Evolutionary conservation across 2,797 vertebrate genomes (phyloP).

Genomic region (Oophaga sylvatica): DNA sequence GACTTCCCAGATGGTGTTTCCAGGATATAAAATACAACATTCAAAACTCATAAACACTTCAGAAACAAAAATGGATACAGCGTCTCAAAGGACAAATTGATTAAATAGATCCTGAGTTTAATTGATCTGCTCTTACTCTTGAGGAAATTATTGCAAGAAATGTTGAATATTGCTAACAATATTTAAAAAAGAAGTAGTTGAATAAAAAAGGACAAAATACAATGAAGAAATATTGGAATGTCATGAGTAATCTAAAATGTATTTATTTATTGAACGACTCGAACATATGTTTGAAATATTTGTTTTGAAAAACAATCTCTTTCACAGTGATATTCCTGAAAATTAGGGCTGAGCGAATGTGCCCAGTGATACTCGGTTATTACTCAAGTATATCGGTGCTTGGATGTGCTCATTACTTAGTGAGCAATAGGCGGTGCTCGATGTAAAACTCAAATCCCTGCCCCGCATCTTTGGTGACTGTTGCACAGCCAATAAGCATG

Average conservation of each 20-base stretch:
- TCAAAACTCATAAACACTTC: constrained; percentile 24
- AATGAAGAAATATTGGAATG: neutral
- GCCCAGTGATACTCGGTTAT: too few relatives aligned
- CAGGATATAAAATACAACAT: constrained; percentile 29
- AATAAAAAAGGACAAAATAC: neutral
- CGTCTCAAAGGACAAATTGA: neutral
- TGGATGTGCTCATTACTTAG: too few relatives aligned
- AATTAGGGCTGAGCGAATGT: too few relatives aligned
- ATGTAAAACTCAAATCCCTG: too few relatives aligned
- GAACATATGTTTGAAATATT: too few relatives aligned
- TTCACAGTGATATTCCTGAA: too few relatives aligned
- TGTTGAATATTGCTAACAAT: neutral
- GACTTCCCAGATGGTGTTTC: constrained; percentile 48
- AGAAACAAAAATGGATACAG: constrained; percentile 11
- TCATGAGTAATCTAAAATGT: neutral
- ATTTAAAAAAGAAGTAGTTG: neutral
- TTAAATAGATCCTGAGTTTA: neutral
- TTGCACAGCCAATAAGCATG: too few relatives aligned
- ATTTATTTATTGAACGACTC: neutral
- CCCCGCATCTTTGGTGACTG: too few relatives aligned
- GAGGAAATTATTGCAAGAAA: neutral
- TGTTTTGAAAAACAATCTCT: too few relatives aligned
- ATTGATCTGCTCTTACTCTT: neutral
- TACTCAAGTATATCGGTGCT: too few relatives aligned
- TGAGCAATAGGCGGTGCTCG: too few relatives aligned